These are phyloP conservation scores for Ictalurus furcatus DNA, from an alignment of 2,113 vertebrate genomes.

Conservation along the genomic window DNA sequence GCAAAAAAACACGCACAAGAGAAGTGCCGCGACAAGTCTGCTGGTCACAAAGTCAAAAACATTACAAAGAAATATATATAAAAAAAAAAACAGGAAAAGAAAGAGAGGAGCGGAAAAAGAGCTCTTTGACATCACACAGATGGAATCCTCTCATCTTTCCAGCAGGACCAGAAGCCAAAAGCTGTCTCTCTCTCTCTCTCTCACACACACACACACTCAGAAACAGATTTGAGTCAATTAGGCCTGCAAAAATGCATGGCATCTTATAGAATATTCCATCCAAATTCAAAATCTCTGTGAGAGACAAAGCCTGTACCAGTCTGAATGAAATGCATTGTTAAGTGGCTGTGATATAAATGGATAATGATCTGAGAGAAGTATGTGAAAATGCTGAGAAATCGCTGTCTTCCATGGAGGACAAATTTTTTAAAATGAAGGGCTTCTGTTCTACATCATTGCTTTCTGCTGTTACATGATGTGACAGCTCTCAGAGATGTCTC, in stretches of 20 bases:
- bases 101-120: constrained; percentile 16
- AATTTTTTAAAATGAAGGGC: not conserved
- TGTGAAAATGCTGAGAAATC: constrained; percentile 20
- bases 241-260: constrained; percentile 45
- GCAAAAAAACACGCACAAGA: constrained; percentile 66
- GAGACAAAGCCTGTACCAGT: constrained; percentile 1
- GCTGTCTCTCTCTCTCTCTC: not conserved
- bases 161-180: constrained; percentile 30
- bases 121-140: constrained; percentile 57
- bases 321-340: constrained; percentile 38
- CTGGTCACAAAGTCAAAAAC: constrained; percentile 71
- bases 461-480: not conserved
- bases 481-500: not conserved
- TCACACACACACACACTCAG: not conserved
- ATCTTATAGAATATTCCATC: constrained; percentile 45
- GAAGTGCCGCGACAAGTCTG: constrained; percentile 65
- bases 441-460: not conserved
- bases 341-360: not conserved
- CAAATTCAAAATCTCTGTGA: constrained; percentile 41
- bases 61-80: constrained; percentile 25
- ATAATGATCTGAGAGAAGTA: constrained; percentile 18
- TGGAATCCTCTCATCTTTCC: constrained; percentile 60
- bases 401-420: not conserved
- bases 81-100: constrained; percentile 36
- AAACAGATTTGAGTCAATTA: constrained; percentile 47